Conservation (phyloP, 2,113 vertebrate genomes). For the Chaetops frenatus region DNA sequence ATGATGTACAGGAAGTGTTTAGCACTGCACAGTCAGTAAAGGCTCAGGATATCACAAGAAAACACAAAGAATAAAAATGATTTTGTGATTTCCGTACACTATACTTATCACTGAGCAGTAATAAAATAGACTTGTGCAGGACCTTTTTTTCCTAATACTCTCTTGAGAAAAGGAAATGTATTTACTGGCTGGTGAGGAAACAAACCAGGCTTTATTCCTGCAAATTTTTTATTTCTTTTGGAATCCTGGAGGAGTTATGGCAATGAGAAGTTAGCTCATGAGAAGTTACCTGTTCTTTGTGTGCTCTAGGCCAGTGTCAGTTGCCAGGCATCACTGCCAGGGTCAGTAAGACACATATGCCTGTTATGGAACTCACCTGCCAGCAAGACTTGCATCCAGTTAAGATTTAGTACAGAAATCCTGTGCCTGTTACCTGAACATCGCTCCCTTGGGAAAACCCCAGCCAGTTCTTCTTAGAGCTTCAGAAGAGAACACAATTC, state of each 20-base stretch:
- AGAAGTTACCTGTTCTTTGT: neutral
- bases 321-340: neutral
- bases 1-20: neutral
- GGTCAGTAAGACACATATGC: accelerated
- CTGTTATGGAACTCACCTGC: neutral
- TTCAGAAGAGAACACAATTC: neutral
- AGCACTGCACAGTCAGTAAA: neutral
- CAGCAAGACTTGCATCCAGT: neutral
- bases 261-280: neutral
- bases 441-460: neutral
- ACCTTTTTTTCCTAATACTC: neutral
- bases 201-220: neutral
- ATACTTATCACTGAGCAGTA: neutral
- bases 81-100: neutral
- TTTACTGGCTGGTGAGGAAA: neutral
- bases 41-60: neutral
- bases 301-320: neutral
- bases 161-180: neutral
- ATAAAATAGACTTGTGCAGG: neutral
- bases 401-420: neutral
- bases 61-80: neutral
- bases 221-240: neutral
- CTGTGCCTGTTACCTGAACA: neutral
- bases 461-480: neutral
- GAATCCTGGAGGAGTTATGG: neutral